Conservation (phyloP, 2,113 vertebrate species). For the Strix uralensis region DNA sequence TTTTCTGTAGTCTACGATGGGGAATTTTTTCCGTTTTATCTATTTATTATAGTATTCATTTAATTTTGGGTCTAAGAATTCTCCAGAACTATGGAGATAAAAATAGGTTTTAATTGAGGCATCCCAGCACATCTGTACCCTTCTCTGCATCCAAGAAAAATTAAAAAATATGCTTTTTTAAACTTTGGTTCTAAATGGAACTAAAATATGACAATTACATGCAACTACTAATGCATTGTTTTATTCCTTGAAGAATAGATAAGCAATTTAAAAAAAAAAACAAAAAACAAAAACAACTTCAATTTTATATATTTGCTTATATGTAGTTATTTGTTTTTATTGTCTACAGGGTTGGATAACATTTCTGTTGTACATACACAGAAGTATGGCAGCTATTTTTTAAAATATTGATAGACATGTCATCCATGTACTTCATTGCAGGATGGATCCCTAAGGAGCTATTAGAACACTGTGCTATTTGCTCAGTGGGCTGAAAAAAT, state of each 20-base stretch:
- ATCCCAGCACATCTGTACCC: neutral
- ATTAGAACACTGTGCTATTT: neutral
- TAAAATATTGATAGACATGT: neutral
- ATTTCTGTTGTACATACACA: neutral
- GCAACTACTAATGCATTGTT: neutral
- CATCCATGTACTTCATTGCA: neutral
- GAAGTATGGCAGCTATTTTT: neutral
- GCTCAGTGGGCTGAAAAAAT: neutral
- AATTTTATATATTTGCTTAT: neutral
- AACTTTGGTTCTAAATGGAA: neutral
- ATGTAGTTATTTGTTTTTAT: neutral
- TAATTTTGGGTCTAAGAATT: neutral
- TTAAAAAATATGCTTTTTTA: neutral
- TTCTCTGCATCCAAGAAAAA: neutral
- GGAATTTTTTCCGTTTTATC: neutral
- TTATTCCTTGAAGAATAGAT: neutral
- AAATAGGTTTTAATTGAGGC: neutral
- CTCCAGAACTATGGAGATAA: neutral
- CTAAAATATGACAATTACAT: neutral
- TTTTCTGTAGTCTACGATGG: neutral
- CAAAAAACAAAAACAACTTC: neutral
- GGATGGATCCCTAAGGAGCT: neutral
- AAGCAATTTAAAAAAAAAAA: neutral
- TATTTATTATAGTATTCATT: neutral
- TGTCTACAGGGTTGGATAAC: neutral